Evolutionary conservation across 2,113 vertebrate genomes (phyloP), one percentile per base, ranked within the genome.

Genomic region (Lates calcarifer): DNA sequence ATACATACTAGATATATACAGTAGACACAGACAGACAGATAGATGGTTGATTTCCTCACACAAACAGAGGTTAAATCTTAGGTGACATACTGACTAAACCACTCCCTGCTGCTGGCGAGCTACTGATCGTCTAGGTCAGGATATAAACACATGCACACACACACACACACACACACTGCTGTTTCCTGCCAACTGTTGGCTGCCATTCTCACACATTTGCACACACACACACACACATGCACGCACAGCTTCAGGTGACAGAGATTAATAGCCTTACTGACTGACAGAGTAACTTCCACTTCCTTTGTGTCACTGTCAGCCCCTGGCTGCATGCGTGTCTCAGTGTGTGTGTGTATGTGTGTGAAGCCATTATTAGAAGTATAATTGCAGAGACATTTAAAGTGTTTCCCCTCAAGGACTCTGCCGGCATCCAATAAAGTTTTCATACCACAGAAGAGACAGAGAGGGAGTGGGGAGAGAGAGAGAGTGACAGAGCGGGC

Each of bases 371-470:
- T 99, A 98, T 98, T 98, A 97, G 96, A 97, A 95, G 96, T 97
- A 97, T 98, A 99, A 99, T 98, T 99, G 97, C 95, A 89, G 95
- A 97, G 97, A 97, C 97, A 97, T 98, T 99, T 98, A 98, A 98
- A 98, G 96, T 96, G 96, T 97, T 97, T 96, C 77, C 95, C 97
- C 97, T 98, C 94, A 96, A 97, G 98, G 97, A 96, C 96, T 90
- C 83, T 90, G 93, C 93, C 92, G 92, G 96, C 97, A 98, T 98
- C 97, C 97, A 99, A 99, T 99, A 99, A 99, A 96, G 95, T 96
- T 97, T 97, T 97, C 96, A 96, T 96, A 95, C 86, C 79, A 24
- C 83, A 26, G 68, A 85, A 88, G 88, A 84, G 73, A 75, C 13
- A 26, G 68, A 35, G 69, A 83, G 41, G 37, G 37, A 95, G 96